Conservation (phyloP, 2,797 vertebrate species). For the Rhabdomys pumilio region DNA sequence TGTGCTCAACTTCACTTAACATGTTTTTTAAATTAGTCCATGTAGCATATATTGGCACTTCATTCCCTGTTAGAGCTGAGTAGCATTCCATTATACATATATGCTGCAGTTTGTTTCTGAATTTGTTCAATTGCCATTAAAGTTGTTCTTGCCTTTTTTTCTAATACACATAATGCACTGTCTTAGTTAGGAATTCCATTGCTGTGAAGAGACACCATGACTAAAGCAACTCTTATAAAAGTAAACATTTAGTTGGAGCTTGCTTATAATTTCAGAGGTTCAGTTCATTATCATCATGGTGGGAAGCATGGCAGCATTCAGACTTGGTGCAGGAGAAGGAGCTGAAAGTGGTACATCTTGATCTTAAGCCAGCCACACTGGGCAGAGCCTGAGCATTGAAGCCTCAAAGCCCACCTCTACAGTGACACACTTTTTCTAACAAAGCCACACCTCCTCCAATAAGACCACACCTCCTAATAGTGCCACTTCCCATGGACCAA, state of each 20-base stretch:
- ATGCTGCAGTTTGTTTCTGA: not conserved
- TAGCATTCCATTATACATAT: not conserved
- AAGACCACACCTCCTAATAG: not conserved
- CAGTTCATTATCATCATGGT: not conserved
- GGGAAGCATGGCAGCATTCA: not conserved
- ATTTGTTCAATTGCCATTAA: not conserved
- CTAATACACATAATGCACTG: not conserved
- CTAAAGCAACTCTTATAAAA: not conserved
- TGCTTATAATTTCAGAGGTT: not conserved
- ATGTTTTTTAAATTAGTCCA: not conserved
- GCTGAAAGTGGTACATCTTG: not conserved
- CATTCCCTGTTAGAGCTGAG: not conserved
- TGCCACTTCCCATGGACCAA: not conserved
- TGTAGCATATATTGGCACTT: not conserved
- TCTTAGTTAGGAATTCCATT: not conserved
- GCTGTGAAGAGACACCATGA: not conserved
- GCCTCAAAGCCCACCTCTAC: not conserved
- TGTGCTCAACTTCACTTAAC: not conserved
- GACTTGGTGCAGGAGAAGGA: not conserved
- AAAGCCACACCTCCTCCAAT: not conserved
- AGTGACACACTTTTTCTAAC: not conserved
- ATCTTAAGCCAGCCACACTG: not conserved
- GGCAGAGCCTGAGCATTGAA: not conserved
- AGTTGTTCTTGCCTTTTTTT: conserved; percentile 20
- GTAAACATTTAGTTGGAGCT: not conserved